Conservation (phyloP, 2,113 vertebrate species). For the Ochotona princeps region DNA sequence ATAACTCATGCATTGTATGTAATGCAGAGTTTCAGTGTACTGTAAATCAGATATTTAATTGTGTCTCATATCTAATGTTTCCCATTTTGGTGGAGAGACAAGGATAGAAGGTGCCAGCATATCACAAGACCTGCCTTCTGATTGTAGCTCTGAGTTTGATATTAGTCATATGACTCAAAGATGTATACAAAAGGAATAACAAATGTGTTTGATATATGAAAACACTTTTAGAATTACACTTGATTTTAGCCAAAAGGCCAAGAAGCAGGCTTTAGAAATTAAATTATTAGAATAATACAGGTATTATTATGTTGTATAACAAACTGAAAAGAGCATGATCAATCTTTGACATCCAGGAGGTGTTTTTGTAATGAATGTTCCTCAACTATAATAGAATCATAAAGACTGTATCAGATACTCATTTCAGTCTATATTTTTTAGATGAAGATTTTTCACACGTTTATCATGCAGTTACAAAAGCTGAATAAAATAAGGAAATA, state of each 20-base stretch:
- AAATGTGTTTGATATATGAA: background rate
- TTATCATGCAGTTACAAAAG: background rate
- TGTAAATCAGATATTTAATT: slow-evolving; percentile 12
- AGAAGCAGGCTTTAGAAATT: background rate
- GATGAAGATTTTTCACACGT: slow-evolving; percentile 37
- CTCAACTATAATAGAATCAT: background rate
- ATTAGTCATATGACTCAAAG: background rate
- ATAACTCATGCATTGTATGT: background rate
- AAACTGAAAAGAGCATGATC: background rate
- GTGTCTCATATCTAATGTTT: slow-evolving; percentile 25
- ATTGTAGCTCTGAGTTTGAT: slow-evolving; percentile 4
- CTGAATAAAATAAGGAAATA: background rate
- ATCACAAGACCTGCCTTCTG: background rate
- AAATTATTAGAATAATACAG: background rate
- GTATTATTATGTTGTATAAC: background rate
- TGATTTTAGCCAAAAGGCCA: too few species aligned
- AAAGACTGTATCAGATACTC: background rate
- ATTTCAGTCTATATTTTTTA: slow-evolving; percentile 5
- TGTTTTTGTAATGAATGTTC: background rate
- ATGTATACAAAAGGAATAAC: background rate
- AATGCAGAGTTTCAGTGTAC: slow-evolving; percentile 51
- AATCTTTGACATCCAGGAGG: background rate
- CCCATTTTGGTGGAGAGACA: background rate
- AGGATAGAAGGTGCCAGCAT: background rate
- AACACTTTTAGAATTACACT: background rate